A percentile compares a stretch with the other conserved stretches of the same genome.
Evolutionary conservation across 2,888 invertebrate species (phyloP).

Genomic region (Catotricha subobsoleta): DNA sequence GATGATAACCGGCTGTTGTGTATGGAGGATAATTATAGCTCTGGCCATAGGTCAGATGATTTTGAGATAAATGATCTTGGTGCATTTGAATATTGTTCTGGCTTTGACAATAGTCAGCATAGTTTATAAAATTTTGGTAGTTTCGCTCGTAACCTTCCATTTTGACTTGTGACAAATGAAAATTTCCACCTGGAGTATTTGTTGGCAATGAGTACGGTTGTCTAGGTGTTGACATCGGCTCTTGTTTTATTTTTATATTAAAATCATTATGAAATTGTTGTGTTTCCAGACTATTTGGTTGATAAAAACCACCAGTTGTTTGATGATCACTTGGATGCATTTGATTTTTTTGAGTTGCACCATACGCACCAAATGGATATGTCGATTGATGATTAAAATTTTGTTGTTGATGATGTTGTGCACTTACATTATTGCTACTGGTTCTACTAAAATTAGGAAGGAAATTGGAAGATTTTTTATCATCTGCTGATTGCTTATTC

Average conservation of each 20-base stretch:
- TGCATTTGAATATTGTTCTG: slow-evolving; percentile 5
- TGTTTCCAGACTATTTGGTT: not conserved
- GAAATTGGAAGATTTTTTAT: slow-evolving; percentile 7
- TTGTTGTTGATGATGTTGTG: not conserved
- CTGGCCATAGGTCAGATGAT: slow-evolving; percentile 9
- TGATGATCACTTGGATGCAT: slow-evolving; percentile 2
- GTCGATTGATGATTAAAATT: not conserved
- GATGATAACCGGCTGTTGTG: slow-evolving; percentile 8
- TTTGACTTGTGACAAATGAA: slow-evolving; percentile 15
- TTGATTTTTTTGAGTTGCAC: not conserved
- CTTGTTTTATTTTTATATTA: slow-evolving; percentile 5
- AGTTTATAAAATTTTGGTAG: slow-evolving; percentile 30
- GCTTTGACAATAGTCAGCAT: slow-evolving; percentile 29
- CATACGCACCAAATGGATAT: not conserved
- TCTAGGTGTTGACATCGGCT: not conserved
- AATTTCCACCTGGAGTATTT: not conserved
- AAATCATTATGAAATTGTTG: not conserved
- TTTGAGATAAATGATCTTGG: slow-evolving; percentile 13
- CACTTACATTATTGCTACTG: not conserved
- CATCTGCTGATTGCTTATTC: not conserved
- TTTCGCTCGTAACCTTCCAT: slow-evolving; percentile 31
- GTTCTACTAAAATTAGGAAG: slow-evolving; percentile 1
- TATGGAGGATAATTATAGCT: slow-evolving; percentile 9
- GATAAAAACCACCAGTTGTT: not conserved
- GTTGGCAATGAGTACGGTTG: not conserved